Conservation (phyloP, 2,888 invertebrate genomes). For the Dynastes tityus region DNA sequence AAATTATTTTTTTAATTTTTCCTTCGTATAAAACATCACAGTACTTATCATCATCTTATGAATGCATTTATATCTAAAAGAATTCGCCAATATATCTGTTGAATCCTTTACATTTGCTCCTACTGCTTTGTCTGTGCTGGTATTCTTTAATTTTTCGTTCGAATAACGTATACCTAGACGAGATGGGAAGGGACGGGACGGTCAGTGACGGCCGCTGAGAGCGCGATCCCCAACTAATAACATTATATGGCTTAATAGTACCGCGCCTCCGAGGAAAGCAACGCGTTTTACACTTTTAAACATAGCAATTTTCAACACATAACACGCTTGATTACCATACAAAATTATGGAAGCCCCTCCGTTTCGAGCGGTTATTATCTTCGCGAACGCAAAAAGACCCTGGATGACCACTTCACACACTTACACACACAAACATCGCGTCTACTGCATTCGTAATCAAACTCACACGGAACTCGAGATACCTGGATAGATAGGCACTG, state of each 20-base stretch:
- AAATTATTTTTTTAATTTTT: too few species aligned
- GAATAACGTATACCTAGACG: too few species aligned
- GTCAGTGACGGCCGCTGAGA: background rate
- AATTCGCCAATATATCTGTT: too few species aligned
- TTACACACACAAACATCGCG: background rate
- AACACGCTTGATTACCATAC: constrained; percentile 59
- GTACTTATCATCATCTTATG: too few species aligned
- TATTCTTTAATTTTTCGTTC: too few species aligned
- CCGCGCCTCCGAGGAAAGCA: constrained; percentile 44
- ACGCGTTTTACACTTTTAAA: constrained; percentile 46
- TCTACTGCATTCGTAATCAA: background rate
- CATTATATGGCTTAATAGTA: constrained; percentile 51
- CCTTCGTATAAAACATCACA: too few species aligned
- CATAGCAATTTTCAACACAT: constrained; percentile 51
- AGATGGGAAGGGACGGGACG: background rate
- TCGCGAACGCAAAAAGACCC: background rate
- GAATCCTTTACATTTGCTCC: too few species aligned
- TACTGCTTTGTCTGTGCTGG: too few species aligned
- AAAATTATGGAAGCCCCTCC: constrained; percentile 59
- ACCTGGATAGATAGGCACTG: background rate
- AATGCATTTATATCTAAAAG: too few species aligned
- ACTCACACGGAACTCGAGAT: too few species aligned
- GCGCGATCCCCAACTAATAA: constrained; percentile 36
- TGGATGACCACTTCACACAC: background rate
- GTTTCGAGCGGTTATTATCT: constrained; percentile 43